A percentile compares a stretch with the other conserved stretches of the same genome.
These are phyloP conservation scores for Phortica variegata DNA, from an alignment of 1,140 invertebrate species.

Conservation along the genomic window DNA sequence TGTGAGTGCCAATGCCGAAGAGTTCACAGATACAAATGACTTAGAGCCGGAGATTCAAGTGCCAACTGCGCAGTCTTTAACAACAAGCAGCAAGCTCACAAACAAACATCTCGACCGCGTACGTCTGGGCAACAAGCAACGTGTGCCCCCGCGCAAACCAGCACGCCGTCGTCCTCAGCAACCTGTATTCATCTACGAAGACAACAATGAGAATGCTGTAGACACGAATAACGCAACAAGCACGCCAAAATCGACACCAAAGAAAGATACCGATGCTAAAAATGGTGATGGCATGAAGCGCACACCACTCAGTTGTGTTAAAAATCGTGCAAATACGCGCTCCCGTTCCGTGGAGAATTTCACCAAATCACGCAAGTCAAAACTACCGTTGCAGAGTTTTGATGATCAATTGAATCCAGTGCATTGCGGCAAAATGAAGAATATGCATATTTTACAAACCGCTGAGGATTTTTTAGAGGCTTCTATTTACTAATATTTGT, in stretches of 20 bases:
- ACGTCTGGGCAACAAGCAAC: constrained; percentile 32
- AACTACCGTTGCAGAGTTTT: constrained; percentile 19
- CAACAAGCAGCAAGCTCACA: constrained; percentile 5
- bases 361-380: constrained; percentile 22
- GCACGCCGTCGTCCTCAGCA: constrained; percentile 28
- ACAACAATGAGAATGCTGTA: constrained; percentile 16
- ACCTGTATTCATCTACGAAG: constrained; percentile 25
- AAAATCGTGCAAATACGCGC: constrained; percentile 36
- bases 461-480: constrained; percentile 10
- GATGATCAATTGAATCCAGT: constrained; percentile 37
- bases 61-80: background rate
- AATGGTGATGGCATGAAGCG: constrained; percentile 20
- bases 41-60: background rate
- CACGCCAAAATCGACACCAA: constrained; percentile 14
- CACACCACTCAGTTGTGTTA: constrained; percentile 43
- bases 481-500: constrained; percentile 24
- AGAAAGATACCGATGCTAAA: constrained; percentile 13
- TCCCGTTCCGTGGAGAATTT: constrained; percentile 32
- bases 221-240: constrained; percentile 5
- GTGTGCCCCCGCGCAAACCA: constrained; percentile 32
- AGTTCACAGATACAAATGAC: constrained; percentile 15
- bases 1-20: constrained; percentile 14
- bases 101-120: constrained; percentile 51
- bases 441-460: constrained; percentile 13
- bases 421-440: constrained; percentile 17